phyloP scores from a whole-genome alignment of 2,113 vertebrate species.

The Panthera uncia region DNA sequence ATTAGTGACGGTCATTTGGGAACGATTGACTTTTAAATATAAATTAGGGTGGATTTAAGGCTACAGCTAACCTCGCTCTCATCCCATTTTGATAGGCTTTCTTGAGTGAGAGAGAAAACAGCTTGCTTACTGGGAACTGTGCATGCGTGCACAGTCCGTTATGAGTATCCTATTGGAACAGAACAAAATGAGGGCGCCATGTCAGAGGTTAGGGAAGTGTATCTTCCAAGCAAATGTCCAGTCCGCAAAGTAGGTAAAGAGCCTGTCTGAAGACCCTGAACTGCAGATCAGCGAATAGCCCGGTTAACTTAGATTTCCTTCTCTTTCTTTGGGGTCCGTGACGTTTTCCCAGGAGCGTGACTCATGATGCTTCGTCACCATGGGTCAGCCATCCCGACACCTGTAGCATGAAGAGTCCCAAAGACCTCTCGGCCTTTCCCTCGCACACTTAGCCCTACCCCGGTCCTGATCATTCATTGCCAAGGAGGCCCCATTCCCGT shows the following conservation, averaged over 20 bases:
- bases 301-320: background rate
- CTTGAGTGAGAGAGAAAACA: conserved; percentile 47
- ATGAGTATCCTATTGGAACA: background rate
- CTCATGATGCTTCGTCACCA: background rate
- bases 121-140: conserved; percentile 28
- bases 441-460: background rate
- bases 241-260: background rate
- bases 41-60: conserved; percentile 42
- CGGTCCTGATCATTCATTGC: background rate
- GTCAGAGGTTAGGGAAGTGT: background rate
- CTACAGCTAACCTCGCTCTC: background rate
- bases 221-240: background rate
- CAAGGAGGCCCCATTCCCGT: background rate
- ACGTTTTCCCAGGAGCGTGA: background rate
- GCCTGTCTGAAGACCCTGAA: background rate
- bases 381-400: background rate
- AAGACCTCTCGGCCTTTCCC: background rate
- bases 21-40: conserved; percentile 46
- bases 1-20: conserved; percentile 29
- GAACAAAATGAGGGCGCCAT: background rate
- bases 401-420: background rate
- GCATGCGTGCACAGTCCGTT: background rate
- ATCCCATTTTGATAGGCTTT: conserved; percentile 47
- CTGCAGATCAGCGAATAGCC: background rate
- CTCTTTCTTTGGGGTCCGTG: background rate